Base-by-base conservation (phyloP, 2,888 invertebrate genomes). In the Erannis defoliaria region DNA sequence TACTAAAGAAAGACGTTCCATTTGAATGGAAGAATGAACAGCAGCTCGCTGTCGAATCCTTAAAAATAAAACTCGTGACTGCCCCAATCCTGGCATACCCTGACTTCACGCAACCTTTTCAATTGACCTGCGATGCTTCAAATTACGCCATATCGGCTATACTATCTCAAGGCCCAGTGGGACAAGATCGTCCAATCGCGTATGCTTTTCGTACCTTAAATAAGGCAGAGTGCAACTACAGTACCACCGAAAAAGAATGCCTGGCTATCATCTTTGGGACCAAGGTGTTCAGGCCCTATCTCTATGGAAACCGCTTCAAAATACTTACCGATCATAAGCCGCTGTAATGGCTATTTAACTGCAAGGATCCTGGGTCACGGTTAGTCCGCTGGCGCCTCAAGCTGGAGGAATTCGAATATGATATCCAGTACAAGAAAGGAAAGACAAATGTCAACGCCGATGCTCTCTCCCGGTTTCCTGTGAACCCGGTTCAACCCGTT, bases 191-290 rank as follows among this genome's bases (percentile, higher is more conserved):
- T 10, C 68, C 66, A n/a, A 55, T 66, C 5, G 48, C 55, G 5
- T 63, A 51, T 23, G 69, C 69, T 0, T 69, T 63, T 2, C 51
- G 66, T 0, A 69, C 62, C 0, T 21, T 63, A 18, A 66, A 64
- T n/a, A 35, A 42, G 9, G 56, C 55, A 6, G 65, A 65, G 29
- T n/a, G 40, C 2, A 68, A 63, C 19, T 68, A 68, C n/a, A 61
- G 57, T 6, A 54, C 56, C 0, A 67, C 58, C 0, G 66, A 67
- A 26, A 60, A 61, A 37, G 66, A 67, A 33, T 26, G 51, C 2
- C 10, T 68, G 1, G 68, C 65, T 1, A 62, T 64, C 1, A 21
- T 61, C n/a, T 66, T 40, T 23, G 68, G 55, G 1, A 26, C 23
- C 9, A 63, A 63, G 50, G 45, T 26, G 2, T 62, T 66, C 38